Conservation (phyloP, 1,140 invertebrate genomes). For the Solenopsis fugax region DNA sequence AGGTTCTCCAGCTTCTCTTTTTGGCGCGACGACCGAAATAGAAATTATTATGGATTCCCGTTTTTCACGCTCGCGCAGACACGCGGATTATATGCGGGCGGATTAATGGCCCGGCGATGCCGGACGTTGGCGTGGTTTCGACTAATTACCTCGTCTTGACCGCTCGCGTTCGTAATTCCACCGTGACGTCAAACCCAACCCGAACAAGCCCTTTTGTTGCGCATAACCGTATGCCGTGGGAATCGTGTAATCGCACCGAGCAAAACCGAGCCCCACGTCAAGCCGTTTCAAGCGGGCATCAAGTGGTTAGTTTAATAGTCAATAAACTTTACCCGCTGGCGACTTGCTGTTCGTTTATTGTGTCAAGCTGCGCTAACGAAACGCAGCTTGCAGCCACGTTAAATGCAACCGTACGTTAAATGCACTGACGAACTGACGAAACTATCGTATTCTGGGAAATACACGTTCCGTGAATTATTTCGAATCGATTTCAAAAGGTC, state of each 20-base stretch:
- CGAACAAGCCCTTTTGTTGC: slow-evolving; percentile 7
- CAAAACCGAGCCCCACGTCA: slow-evolving; percentile 1
- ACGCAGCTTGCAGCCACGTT: not conserved
- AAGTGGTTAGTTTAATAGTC: slow-evolving; percentile 39
- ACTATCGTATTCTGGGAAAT: not conserved
- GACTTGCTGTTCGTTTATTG: slow-evolving; percentile 12
- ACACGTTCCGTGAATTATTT: too few species aligned
- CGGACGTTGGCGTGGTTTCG: not conserved
- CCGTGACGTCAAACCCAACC: slow-evolving; percentile 37
- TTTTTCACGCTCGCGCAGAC: slow-evolving; percentile 13
- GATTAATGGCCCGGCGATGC: slow-evolving; percentile 3
- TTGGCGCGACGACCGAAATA: not conserved
- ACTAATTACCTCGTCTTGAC: slow-evolving; percentile 45
- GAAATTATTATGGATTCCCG: slow-evolving; percentile 14
- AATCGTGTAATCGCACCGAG: slow-evolving; percentile 5
- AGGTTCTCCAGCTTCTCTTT: not conserved
- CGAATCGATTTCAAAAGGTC: not conserved
- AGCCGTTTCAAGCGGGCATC: not conserved
- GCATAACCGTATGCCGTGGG: not conserved
- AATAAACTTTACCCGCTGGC: slow-evolving; percentile 16
- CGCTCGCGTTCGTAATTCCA: not conserved
- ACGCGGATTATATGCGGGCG: not conserved
- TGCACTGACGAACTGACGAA: not conserved
- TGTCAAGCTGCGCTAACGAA: not conserved
- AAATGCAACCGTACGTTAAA: not conserved